Base-by-base conservation (phyloP, 1,140 invertebrate species). In the Charaxes varanes region DNA sequence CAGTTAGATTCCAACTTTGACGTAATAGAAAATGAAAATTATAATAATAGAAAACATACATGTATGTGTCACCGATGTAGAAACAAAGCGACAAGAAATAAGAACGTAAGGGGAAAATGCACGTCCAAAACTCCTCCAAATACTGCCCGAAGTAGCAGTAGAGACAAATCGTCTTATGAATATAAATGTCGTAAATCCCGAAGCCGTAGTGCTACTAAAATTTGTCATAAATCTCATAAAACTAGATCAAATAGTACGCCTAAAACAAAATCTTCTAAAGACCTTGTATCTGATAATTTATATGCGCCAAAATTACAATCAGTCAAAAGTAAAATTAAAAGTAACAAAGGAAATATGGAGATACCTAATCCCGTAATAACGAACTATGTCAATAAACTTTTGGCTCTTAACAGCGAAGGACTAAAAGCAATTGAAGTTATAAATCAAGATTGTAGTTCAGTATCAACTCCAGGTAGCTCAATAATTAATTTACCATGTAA, bases 401-500 rank as follows among this genome's bases (percentile, higher is more conserved):
- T 88, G 16, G 61, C 61, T 24, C 76, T 88, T 47, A 86, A 86
- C 18, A 81, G 74, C 56, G 62, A 62, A 36, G 83, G 77, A 10
- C 43, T 87, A 7, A 83, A 86, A 50, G 80, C 86, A 21, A 59
- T 87, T 22, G 67, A 81, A 43, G 63, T 87, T 4, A 76, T 64
- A 11, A 69, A 67, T 49, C 68, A 78, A 65, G 73, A 85, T 36
- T 81, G 85, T 13, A 88, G 87, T 64, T 71, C 79, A 2, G 74
- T 87, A 2, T 61, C 77, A 12, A 88, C 86, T 2, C 87, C 87
- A 2, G 68, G 71, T 16, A 85, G 84, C 41, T 88, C 85, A 16
- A 63, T 87, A 14, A 70, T 85, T 12, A 76, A 85, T 41, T 59
- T 70, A n/a, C 53, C 67, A 14, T 53, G 50, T 7, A 85, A 85